These are phyloP conservation scores for Anneissia japonica DNA, from an alignment of 35 echinoderm and acorn worm genomes.

Conservation along the genomic window DNA sequence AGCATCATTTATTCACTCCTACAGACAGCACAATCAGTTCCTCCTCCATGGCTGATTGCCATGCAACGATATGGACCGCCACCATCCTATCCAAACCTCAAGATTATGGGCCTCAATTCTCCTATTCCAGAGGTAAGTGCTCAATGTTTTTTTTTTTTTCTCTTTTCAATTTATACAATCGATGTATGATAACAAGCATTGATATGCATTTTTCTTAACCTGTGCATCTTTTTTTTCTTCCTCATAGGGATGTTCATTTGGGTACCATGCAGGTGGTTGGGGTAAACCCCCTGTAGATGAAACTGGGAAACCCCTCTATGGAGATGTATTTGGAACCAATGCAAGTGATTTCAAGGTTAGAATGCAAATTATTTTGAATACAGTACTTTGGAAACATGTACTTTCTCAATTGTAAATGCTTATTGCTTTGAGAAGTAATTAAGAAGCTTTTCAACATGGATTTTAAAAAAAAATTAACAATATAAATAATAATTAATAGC, in stretches of 20 bases:
- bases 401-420: too few relatives aligned
- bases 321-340: slow-evolving; percentile 95
- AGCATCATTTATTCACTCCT: background rate
- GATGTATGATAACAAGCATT: too few relatives aligned
- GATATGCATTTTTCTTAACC: too few relatives aligned
- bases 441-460: too few relatives aligned
- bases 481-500: background rate
- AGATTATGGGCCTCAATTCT: slow-evolving; percentile 83
- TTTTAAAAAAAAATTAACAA: background rate
- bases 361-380: background rate
- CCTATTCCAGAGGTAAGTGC: slow-evolving; percentile 95
- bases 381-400: too few relatives aligned
- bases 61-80: slow-evolving; percentile 96
- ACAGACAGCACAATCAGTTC: slow-evolving; percentile 77
- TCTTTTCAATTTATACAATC: too few relatives aligned
- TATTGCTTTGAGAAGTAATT: too few relatives aligned
- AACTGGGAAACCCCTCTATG: slow-evolving; percentile 88
- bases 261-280: slow-evolving; percentile 97
- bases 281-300: slow-evolving; percentile 96
- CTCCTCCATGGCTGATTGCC: slow-evolving; percentile 93
- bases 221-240: background rate
- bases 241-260: slow-evolving; percentile 80
- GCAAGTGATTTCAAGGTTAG: slow-evolving; percentile 82
- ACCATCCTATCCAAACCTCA: slow-evolving; percentile 90
- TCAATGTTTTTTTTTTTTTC: too few relatives aligned